These are phyloP conservation scores for Caranx melampygus DNA, from an alignment of 2,113 vertebrate genomes.

Conservation along the genomic window DNA sequence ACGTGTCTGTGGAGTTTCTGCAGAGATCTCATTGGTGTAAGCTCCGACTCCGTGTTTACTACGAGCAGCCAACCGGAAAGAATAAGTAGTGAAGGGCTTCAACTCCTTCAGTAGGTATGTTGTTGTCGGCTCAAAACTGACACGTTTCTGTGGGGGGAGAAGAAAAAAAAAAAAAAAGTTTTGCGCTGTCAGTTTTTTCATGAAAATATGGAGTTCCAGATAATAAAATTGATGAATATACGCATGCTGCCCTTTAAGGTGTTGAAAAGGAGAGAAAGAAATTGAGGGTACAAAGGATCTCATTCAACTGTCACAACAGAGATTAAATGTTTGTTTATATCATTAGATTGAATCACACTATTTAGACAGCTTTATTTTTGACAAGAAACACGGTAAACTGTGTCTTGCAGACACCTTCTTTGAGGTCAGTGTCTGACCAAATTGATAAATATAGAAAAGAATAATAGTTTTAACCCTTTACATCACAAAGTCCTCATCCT, in stretches of 20 bases:
- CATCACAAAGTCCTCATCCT: no score
- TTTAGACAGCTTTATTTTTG: no score
- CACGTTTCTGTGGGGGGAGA: slow-evolving; percentile 85
- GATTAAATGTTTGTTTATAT: neutral
- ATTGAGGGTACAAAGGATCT: neutral
- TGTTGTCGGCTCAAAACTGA: slow-evolving; percentile 92
- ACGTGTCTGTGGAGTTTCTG: slow-evolving; percentile 99
- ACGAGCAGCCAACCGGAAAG: slow-evolving; percentile 94
- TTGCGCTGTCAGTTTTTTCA: slow-evolving; percentile 26
- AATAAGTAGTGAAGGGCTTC: slow-evolving; percentile 95
- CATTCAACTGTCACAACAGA: neutral
- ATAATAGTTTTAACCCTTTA: no score
- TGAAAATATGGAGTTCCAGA: neutral
- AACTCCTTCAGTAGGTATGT: slow-evolving; percentile 95
- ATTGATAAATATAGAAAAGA: no score
- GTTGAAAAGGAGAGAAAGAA: neutral
- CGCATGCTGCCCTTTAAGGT: neutral
- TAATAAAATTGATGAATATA: neutral
- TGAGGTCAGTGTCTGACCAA: no score
- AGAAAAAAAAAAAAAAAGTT: slow-evolving; percentile 34
- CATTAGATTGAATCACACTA: neutral
- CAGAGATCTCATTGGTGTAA: slow-evolving; percentile 96
- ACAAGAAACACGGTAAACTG: no score
- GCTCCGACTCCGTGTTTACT: slow-evolving; percentile 96
- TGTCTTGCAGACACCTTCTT: no score